Base-by-base conservation (phyloP, 2,797 vertebrate species). In the Fratercula arctica region DNA sequence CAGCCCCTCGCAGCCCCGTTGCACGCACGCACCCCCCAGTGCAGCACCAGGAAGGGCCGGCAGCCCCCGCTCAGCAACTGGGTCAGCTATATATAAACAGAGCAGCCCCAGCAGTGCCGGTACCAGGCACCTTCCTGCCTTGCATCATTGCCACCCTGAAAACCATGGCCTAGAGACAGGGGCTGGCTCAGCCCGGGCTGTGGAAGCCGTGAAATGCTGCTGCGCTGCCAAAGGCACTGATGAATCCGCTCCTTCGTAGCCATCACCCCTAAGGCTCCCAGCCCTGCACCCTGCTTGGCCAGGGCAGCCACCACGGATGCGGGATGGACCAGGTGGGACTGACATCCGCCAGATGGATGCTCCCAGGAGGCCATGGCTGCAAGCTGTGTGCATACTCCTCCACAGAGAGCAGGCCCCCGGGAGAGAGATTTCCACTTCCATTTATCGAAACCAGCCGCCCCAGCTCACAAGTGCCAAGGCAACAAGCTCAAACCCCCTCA, bases 101-200 rank as follows among this genome's bases (percentile, higher is more conserved):
- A 80, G 72, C 23, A 29, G 80, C 46, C 79, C 79, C 51, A 85
- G 88, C 90, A 92, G 93, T 6, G 2, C 73, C 20, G 2, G 89
- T 31, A 85, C n/a, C 84, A 95, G 80, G 88, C 92, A 72, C 72
- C 60, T 77, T 89, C 70, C 64, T 66, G 77, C 88, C 78, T 95
- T 96, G 81, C 90, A 96, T 95, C 96, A 95, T 4, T 13, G 72
- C 39, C 90, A 96, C 94, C 94, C 90, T 90, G 80, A 90, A 97
- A 91, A 83, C 26, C 74, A 68, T 6, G 41, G 93, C 92, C 90
- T 46, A 60, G 53, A 89, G 74, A 90, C 3, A 2, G 31, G 45
- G 33, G n/a, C 43, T 61, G 67, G 73, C 78, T 72, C 85, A 74
- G 67, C 56, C 20, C 0, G 1, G 63, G 35, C 88, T 83, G 84